A percentile compares a stretch with the other conserved stretches of the same genome.
These are phyloP conservation scores for Carcina quercana DNA, from an alignment of 2,888 invertebrate species.

Conservation along the genomic window DNA sequence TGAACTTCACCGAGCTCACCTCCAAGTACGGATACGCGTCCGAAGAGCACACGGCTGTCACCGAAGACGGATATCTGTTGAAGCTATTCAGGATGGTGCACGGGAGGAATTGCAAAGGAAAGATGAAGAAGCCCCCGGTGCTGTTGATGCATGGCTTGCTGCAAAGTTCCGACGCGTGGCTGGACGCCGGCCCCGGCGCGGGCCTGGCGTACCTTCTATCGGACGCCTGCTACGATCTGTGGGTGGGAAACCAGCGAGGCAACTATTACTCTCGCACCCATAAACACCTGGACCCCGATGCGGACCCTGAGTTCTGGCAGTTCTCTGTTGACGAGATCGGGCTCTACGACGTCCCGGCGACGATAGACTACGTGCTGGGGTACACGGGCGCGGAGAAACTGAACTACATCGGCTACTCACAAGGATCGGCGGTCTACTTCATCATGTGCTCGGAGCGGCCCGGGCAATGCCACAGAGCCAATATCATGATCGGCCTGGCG, in stretches of 20 bases:
- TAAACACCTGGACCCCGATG: slow-evolving; percentile 30
- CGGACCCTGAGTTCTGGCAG: slow-evolving; percentile 62
- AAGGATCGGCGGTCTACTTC: slow-evolving; percentile 79
- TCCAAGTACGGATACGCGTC: slow-evolving; percentile 10
- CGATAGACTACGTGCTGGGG: slow-evolving; percentile 41
- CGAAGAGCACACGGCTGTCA: slow-evolving; percentile 13
- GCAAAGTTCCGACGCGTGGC: slow-evolving; percentile 16
- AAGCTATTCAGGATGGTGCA: slow-evolving; percentile 14
- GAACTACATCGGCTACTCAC: slow-evolving; percentile 81
- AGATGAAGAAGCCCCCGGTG: slow-evolving; percentile 11
- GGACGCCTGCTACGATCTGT: slow-evolving; percentile 17
- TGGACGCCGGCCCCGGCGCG: slow-evolving; percentile 14
- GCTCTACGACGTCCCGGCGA: slow-evolving; percentile 82
- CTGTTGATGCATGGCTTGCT: slow-evolving; percentile 20
- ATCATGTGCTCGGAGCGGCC: slow-evolving; percentile 79
- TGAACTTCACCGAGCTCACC: slow-evolving; percentile 14
- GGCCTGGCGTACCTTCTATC: slow-evolving; percentile 15
- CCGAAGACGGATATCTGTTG: slow-evolving; percentile 19
- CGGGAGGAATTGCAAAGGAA: slow-evolving; percentile 10
- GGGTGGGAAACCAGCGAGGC: slow-evolving; percentile 18
- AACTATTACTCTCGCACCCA: slow-evolving; percentile 62
- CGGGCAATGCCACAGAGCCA: slow-evolving; percentile 77
- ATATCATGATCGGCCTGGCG: slow-evolving; percentile 75
- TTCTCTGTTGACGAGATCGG: slow-evolving; percentile 87
- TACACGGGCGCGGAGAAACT: slow-evolving; percentile 32